phyloP scores from a whole-genome alignment of 2,113 vertebrate genomes.

The Xenopus tropicalis region DNA sequence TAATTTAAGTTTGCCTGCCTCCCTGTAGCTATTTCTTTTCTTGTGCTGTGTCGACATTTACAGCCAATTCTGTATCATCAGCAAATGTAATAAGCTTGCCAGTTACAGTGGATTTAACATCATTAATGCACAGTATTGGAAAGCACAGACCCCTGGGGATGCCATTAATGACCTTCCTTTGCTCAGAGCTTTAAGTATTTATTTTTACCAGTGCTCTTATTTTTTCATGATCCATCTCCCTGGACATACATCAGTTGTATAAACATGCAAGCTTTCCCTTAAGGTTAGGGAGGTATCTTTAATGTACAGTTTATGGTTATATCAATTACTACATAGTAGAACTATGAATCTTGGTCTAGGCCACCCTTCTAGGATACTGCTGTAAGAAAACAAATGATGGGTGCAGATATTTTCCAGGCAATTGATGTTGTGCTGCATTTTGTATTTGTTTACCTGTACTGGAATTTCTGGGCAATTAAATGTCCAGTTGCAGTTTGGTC shows the following conservation, averaged over 20 bases:
- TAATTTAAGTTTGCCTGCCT: conserved; percentile 4
- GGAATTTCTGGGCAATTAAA: no score
- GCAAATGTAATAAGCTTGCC: conserved; percentile 41
- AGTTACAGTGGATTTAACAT: conserved; percentile 42
- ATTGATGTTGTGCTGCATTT: no score
- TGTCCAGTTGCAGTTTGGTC: no score
- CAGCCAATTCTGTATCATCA: conserved; percentile 39
- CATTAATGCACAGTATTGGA: conserved; percentile 39
- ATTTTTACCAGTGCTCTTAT: conserved; percentile 12
- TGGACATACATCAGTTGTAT: conserved; percentile 5
- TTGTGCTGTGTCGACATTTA: conserved; percentile 42
- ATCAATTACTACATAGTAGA: no score
- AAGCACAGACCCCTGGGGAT: conserved; percentile 30
- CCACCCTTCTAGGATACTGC: no score
- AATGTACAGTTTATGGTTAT: no score
- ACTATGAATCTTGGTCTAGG: no score
- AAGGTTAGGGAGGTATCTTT: no score
- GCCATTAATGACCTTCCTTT: conserved; percentile 29
- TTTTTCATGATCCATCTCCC: conserved; percentile 18
- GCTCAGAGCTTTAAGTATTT: conserved; percentile 7
- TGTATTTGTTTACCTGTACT: no score
- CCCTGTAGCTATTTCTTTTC: conserved; percentile 34
- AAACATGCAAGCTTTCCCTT: no score
- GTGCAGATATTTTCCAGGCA: no score
- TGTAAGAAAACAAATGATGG: no score